phyloP scores from a whole-genome alignment of 2,113 vertebrate species.

The Cebus imitator region DNA sequence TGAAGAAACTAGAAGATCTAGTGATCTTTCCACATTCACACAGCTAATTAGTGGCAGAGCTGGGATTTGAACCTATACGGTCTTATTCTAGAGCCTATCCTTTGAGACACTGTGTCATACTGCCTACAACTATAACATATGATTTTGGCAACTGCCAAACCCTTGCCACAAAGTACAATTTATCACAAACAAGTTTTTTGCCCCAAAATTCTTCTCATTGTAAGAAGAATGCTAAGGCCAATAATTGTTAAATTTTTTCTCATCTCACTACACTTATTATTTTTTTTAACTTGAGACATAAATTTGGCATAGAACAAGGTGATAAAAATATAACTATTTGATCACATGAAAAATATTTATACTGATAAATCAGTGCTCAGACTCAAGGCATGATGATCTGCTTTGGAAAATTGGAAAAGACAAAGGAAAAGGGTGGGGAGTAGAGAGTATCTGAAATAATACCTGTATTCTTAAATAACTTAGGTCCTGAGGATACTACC shows the following conservation, averaged over 20 bases:
- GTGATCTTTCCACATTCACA: not conserved
- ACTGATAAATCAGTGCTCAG: not conserved
- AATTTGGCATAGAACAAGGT: not conserved
- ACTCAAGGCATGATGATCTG: not conserved
- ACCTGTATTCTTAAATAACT: not conserved
- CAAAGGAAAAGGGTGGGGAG: not conserved
- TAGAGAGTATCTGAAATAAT: not conserved
- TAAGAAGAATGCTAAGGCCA: not conserved
- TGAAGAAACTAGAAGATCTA: not conserved
- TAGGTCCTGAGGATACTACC: not conserved
- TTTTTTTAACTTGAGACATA: constrained; percentile 23
- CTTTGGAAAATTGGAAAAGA: not conserved
- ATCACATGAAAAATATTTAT: not conserved
- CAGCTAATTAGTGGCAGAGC: not conserved
- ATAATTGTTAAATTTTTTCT: not conserved
- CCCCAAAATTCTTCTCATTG: not conserved
- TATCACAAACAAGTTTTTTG: not conserved
- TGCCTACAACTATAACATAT: not conserved
- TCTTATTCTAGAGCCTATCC: not conserved
- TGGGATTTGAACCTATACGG: not conserved
- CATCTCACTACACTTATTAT: not conserved
- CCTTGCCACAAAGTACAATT: not conserved
- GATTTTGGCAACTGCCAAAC: not conserved
- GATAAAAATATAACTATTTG: not conserved
- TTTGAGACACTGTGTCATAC: not conserved